Conservation (phyloP, 2,888 invertebrate species). For the Kuschelorhynchus macadamiae region DNA sequence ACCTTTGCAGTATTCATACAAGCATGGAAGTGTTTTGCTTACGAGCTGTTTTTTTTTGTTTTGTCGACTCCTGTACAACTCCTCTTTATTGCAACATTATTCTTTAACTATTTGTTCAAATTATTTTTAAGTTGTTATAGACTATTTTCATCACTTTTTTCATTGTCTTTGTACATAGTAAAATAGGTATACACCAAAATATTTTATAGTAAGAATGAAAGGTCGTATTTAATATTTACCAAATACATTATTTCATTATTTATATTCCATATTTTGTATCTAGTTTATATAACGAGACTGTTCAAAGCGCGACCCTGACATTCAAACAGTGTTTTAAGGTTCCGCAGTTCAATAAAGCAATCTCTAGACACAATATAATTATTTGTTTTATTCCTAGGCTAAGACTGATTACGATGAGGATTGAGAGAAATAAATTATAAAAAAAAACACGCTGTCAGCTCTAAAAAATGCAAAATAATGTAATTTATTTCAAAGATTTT, state of each 20-base stretch:
- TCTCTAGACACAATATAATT: conserved; percentile 14
- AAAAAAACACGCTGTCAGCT: too few relatives aligned
- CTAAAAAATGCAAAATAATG: too few relatives aligned
- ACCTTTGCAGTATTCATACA: too few relatives aligned
- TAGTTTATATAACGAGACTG: conserved; percentile 33
- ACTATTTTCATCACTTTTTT: conserved; percentile 25
- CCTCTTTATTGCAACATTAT: conserved; percentile 8
- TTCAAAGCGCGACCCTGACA: conserved; percentile 9
- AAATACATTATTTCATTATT: conserved; percentile 43
- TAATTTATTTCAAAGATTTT: too few relatives aligned
- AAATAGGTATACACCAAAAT: conserved; percentile 34
- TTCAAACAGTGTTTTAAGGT: conserved; percentile 15
- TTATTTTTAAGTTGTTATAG: conserved; percentile 20
- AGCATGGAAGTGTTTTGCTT: too few relatives aligned
- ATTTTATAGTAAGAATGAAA: conserved; percentile 27
- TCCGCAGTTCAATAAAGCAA: conserved; percentile 32
- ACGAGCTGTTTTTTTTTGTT: too few relatives aligned
- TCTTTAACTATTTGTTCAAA: conserved; percentile 28
- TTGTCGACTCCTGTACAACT: too few relatives aligned
- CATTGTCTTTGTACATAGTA: conserved; percentile 35
- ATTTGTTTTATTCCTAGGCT: too few relatives aligned
- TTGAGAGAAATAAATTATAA: too few relatives aligned
- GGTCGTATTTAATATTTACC: conserved; percentile 36
- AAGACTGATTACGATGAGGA: too few relatives aligned
- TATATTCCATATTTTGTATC: conserved; percentile 43